phyloP scores from a whole-genome alignment of 1,140 invertebrate species.

The Lepidotrigona ventralis region DNA sequence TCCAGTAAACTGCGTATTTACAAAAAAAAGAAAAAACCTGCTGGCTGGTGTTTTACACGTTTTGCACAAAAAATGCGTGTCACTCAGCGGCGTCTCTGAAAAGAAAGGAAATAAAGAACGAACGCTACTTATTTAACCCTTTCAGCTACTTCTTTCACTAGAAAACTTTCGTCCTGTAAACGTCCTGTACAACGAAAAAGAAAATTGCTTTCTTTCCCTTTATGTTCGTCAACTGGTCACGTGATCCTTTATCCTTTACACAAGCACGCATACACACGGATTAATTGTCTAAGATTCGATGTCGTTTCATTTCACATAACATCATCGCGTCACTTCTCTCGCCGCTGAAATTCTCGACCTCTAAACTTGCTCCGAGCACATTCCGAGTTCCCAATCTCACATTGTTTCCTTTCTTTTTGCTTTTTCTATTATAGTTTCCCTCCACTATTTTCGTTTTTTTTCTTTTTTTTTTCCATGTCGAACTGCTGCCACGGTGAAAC shows the following conservation, averaged over 20 bases:
- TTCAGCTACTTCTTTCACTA: not conserved
- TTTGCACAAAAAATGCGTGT: not conserved
- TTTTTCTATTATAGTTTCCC: not conserved
- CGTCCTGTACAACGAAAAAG: not conserved
- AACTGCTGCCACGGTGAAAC: not conserved
- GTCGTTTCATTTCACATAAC: conserved; percentile 2
- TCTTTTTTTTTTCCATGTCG: not conserved
- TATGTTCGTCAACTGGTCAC: not conserved
- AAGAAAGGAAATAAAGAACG: not conserved
- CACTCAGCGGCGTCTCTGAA: not conserved
- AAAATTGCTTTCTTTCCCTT: not conserved
- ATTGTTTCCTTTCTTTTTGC: not conserved
- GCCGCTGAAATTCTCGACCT: not conserved
- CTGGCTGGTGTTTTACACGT: not conserved
- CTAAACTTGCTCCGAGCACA: not conserved
- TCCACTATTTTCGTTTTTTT: too few species aligned
- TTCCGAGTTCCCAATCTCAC: not conserved
- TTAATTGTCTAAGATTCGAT: conserved; percentile 26
- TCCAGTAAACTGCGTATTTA: conserved; percentile 4
- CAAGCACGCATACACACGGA: not conserved
- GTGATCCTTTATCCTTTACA: not conserved
- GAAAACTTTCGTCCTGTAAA: not conserved
- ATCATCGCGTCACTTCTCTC: not conserved
- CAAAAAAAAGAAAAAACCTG: not conserved
- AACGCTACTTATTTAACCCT: not conserved